phyloP scores from a whole-genome alignment of 2,797 vertebrate species.

The Takifugu rubripes region DNA sequence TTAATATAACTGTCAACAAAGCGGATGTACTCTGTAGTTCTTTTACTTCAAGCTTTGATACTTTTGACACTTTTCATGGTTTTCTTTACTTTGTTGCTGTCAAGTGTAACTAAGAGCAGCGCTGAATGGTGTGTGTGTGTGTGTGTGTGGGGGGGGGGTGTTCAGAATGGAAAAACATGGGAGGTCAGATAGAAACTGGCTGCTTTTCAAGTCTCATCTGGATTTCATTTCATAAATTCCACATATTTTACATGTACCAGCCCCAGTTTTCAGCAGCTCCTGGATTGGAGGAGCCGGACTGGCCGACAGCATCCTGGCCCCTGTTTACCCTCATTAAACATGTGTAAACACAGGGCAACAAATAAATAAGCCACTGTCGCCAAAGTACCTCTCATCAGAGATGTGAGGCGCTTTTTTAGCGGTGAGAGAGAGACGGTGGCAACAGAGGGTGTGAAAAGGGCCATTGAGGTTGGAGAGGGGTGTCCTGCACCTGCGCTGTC shows the following conservation, averaged over 20 bases:
- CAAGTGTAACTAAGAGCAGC: constrained; percentile 24
- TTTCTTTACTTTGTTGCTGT: too few species aligned
- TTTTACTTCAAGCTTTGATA: too few species aligned
- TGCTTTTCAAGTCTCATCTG: constrained; percentile 76
- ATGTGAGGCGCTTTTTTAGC: constrained; percentile 36
- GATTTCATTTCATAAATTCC: constrained; percentile 80
- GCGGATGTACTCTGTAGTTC: too few species aligned
- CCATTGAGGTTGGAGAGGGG: constrained; percentile 78
- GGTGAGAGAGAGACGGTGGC: constrained; percentile 68
- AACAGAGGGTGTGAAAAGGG: constrained; percentile 84
- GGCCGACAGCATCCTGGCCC: constrained; percentile 30
- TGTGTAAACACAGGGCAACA: constrained; percentile 40
- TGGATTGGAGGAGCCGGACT: constrained; percentile 49
- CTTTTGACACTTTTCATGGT: too few species aligned
- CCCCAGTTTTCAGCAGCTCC: constrained; percentile 69
- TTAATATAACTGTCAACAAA: too few species aligned
- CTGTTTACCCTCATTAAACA: constrained; percentile 43
- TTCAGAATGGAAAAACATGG: constrained; percentile 57
- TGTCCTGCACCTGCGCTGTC: constrained; percentile 92
- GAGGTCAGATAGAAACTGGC: constrained; percentile 69
- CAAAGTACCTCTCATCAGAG: constrained; percentile 49
- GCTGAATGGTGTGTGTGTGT: constrained; percentile 29
- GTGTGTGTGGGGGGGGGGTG: constrained; percentile 4
- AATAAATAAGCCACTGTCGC: constrained; percentile 51
- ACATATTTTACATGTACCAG: constrained; percentile 75